Evolutionary conservation across 2,113 vertebrate species (phyloP), one percentile per base, ranked within the genome.

Genomic region (Protobothrops flavoviridis): DNA sequence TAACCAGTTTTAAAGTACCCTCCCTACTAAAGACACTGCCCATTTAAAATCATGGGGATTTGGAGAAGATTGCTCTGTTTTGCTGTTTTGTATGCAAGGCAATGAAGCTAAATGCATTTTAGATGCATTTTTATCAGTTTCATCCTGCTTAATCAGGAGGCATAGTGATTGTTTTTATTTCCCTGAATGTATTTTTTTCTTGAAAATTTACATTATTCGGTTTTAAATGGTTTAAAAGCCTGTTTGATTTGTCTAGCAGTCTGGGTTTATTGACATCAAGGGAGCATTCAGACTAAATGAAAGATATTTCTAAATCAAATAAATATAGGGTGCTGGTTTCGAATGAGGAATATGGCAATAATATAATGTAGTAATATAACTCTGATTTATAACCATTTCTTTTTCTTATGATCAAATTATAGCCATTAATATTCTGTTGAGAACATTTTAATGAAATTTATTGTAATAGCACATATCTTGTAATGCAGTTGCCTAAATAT

Each of bases 161-260:
- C 90, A 90, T 86, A 92, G n/a, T 92, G 87, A 89, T 89, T 24
- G 33, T 86, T 89, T 39, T 92, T 89, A 55, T 85, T 89, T 92
- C n/a, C n/a, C 2, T 90, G 56, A 86, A 92, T 91, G 11, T 94
- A 92, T 92, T 92, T 86, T 69, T 69, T 48, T 53, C 74, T 90
- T 90, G 56, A 53, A 90, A 86, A 92, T 92, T 86, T 89, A 90
- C 90, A 85, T 89, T 89, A 59, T 87, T 94, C 20, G 61, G 20
- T 61, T 94, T 91, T 94, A 92, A 94, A 94, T 89, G 69, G 69
- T 61, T 89, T 94, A 92, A 86, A 85, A 89, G 57, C 69, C 26
- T 45, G 11, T 92, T 92, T 90, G 24, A 90, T 92, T 92, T 55
- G 45, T 92, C 29, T 92, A 92, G 74, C 23, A 61, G 33, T 94